These are phyloP conservation scores for Adoxophyes honmai DNA, from an alignment of 1,140 invertebrate species.

Conservation along the genomic window DNA sequence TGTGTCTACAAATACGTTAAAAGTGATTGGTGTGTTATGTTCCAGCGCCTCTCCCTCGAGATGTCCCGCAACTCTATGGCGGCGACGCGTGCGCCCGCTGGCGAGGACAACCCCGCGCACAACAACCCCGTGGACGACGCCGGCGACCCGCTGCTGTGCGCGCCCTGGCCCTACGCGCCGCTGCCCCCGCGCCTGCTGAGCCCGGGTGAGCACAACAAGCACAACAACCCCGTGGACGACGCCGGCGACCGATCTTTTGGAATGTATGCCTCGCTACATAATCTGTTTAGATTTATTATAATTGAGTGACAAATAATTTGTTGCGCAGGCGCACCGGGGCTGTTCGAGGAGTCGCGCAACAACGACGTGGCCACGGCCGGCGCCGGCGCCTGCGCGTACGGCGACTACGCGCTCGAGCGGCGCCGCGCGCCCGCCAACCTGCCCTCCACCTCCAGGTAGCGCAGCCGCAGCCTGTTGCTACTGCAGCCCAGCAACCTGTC, in stretches of 20 bases:
- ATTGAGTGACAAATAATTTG: no score
- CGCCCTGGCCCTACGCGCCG: conserved; percentile 47
- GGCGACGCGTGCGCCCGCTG: conserved; percentile 61
- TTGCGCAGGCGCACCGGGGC: conserved; percentile 21
- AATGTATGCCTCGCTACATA: no score
- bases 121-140: conserved; percentile 55
- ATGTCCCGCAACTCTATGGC: conserved; percentile 82
- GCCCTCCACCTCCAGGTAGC: conserved; percentile 49
- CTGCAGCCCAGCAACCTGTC: no score
- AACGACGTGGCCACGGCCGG: conserved; percentile 45
- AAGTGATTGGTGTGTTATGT: conserved; percentile 20
- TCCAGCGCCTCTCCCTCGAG: conserved; percentile 83
- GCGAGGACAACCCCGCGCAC: conserved; percentile 44
- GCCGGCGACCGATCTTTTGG: no score
- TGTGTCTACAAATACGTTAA: no score
- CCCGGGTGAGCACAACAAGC: conserved; percentile 33
- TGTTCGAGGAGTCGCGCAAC: conserved; percentile 51
- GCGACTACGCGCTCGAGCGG: conserved; percentile 24
- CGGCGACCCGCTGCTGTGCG: conserved; percentile 35
- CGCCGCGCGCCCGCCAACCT: conserved; percentile 32
- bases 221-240: no score
- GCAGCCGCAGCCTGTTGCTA: no score
- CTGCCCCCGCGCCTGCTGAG: conserved; percentile 35
- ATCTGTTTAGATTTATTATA: no score
- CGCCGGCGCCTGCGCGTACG: conserved; percentile 22